These are phyloP conservation scores for Gastrophysa polygoni DNA, from an alignment of 2,888 invertebrate genomes.

Conservation along the genomic window DNA sequence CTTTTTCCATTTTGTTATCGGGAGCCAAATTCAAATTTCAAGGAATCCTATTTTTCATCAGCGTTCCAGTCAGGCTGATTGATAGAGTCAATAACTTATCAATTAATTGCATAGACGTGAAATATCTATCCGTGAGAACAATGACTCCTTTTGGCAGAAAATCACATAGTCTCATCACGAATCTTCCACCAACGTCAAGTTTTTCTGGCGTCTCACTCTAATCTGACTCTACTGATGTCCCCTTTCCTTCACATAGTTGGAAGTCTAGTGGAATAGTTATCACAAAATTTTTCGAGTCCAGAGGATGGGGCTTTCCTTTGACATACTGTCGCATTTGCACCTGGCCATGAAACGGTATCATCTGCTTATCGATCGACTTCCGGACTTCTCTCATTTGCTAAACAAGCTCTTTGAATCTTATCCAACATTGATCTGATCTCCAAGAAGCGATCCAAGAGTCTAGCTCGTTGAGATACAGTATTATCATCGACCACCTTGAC, in stretches of 20 bases:
- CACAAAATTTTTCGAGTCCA: conserved; percentile 11
- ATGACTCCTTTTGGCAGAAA: conserved; percentile 9
- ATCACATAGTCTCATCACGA: conserved; percentile 18
- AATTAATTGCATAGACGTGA: neutral
- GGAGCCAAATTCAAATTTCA: neutral
- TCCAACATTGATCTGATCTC: conserved; percentile 28
- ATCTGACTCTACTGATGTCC: conserved; percentile 6
- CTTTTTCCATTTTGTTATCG: neutral
- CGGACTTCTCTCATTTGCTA: conserved; percentile 24
- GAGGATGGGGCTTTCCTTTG: conserved; percentile 8
- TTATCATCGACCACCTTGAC: conserved; percentile 22
- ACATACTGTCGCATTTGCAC: conserved; percentile 12
- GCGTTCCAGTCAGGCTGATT: conserved; percentile 9
- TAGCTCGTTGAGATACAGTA: conserved; percentile 10
- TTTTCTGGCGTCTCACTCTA: conserved; percentile 20
- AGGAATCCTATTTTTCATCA: conserved; percentile 13
- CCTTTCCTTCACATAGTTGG: conserved; percentile 13
- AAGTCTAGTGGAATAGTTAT: conserved; percentile 14
- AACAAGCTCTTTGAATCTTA: conserved; percentile 25
- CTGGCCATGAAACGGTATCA: conserved; percentile 1
- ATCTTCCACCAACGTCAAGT: conserved; percentile 22
- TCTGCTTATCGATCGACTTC: conserved; percentile 15
- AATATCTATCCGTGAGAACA: conserved; percentile 16
- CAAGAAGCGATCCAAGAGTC: conserved; percentile 27
- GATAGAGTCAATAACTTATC: neutral